Evolutionary conservation across 2,113 vertebrate genomes (phyloP).

Genomic region (Hydropotes inermis): DNA sequence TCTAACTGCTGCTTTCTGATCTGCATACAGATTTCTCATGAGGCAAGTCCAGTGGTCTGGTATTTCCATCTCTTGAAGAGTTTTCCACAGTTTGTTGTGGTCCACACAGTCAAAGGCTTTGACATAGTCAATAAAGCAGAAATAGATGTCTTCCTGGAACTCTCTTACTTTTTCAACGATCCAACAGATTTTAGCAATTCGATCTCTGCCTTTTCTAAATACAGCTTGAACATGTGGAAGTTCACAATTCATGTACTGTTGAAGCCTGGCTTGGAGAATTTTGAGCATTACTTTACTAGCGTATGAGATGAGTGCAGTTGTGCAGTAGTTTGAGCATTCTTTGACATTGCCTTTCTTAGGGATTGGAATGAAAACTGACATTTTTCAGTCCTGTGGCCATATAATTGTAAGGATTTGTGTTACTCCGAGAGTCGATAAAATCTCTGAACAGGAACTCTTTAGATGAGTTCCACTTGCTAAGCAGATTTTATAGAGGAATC

Average conservation of each 20-base stretch:
- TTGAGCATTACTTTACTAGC: background rate
- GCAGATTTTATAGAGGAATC: background rate
- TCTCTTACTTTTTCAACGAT: background rate
- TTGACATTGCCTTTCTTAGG: background rate
- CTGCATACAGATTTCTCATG: background rate
- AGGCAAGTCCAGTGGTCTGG: background rate
- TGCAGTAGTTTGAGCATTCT: background rate
- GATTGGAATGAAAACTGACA: background rate
- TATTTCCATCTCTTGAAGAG: background rate
- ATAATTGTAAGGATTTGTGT: slow-evolving; percentile 8
- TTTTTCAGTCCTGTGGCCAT: background rate
- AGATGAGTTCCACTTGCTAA: background rate
- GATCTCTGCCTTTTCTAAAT: background rate
- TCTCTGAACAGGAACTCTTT: background rate
- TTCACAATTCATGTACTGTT: background rate
- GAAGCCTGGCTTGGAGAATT: background rate
- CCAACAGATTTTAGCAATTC: background rate
- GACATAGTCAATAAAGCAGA: background rate
- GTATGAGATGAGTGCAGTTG: background rate
- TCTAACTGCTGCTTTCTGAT: background rate
- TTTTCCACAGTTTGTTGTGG: background rate
- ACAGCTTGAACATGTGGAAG: background rate
- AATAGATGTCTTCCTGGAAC: background rate
- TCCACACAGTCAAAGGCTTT: background rate
- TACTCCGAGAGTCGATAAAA: background rate